phyloP scores from a whole-genome alignment of 2,797 vertebrate genomes.

The Hemitrygon akajei region DNA sequence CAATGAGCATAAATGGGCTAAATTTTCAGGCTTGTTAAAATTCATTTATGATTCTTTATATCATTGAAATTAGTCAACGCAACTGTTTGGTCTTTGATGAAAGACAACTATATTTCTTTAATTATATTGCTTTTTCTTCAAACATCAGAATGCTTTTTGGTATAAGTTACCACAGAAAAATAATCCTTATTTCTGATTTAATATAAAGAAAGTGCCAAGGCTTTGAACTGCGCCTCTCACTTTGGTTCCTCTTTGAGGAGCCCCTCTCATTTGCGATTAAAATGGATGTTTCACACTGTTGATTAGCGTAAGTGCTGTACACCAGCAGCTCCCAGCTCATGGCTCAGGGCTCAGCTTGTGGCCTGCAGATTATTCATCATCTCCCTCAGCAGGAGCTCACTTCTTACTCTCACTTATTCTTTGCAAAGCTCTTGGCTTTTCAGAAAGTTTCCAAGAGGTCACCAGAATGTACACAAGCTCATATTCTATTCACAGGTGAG shows the following conservation, averaged over 20 bases:
- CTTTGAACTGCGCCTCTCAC: slow-evolving; percentile 56
- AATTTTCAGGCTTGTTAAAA: background rate
- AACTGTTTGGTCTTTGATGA: slow-evolving; percentile 27
- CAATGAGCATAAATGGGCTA: background rate
- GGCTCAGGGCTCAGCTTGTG: slow-evolving; percentile 64
- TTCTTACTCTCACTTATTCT: slow-evolving; percentile 54
- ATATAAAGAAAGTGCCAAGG: slow-evolving; percentile 52
- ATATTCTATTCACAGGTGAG: background rate
- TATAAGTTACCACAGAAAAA: slow-evolving; percentile 18
- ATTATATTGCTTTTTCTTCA: slow-evolving; percentile 31
- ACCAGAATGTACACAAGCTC: slow-evolving; percentile 40
- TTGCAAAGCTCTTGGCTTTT: slow-evolving; percentile 46
- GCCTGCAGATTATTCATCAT: slow-evolving; percentile 69
- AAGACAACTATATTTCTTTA: background rate
- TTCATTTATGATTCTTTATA: background rate
- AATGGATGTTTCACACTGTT: slow-evolving; percentile 60
- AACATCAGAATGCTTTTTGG: slow-evolving; percentile 17
- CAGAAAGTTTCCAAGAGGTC: slow-evolving; percentile 48
- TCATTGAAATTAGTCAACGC: slow-evolving; percentile 20
- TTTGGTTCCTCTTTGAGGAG: slow-evolving; percentile 51
- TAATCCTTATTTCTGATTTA: slow-evolving; percentile 28
- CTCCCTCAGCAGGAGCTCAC: slow-evolving; percentile 68
- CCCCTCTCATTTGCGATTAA: slow-evolving; percentile 66
- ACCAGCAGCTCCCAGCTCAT: slow-evolving; percentile 56
- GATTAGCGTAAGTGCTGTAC: slow-evolving; percentile 64